Evolutionary conservation across 2,888 invertebrate genomes (phyloP), one percentile per base, ranked within the genome.

Genomic region (Pristionchus exspectatus): DNA sequence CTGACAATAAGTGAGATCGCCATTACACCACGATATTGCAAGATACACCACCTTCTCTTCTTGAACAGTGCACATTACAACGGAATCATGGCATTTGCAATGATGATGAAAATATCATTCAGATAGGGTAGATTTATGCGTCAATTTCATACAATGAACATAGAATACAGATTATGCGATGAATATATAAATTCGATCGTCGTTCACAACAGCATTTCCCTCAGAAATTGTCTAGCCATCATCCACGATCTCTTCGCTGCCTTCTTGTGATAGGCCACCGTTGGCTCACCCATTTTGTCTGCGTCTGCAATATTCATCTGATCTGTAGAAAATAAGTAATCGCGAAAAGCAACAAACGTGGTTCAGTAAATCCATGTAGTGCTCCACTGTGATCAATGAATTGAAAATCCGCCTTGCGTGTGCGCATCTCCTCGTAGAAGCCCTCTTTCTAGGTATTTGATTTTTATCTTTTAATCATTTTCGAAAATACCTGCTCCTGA

Each of bases 301-400:
- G 63, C 85, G 38, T 85, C 85, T 63, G 63, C 30, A 54, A 83
- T 74, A n/a, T 63, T 63, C 9, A n/a, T n/a, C 5, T 24, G n/a
- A 21, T 50, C 44, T 50, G 44, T 12, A 1, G 9, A 9, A 9
- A 50, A 50, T 10, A n/a, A n/a, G n/a, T 1, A 0, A 50, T 50
- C 10, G 44, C 44, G 5, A 50, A 50, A 50, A 50, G 7, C 24
- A 2, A 9, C 63, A 5, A 66, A 91, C 91, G 63, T 77, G 91
- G 91, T 81, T 92, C 91, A 66, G 94, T 94, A 88, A 94, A 94
- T 27, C 92, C 91, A 86, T 94, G 94, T 87, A 90, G 89, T n/a
- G 94, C 94, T 66, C 93, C 90, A 56, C 92, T 92, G 90, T 94
- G 92, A 59, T 89, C 89, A 38, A 90, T 88, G 89, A 94, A 94